Evolutionary conservation across 2,888 invertebrate species (phyloP).

Genomic region (Monopis laevigella): DNA sequence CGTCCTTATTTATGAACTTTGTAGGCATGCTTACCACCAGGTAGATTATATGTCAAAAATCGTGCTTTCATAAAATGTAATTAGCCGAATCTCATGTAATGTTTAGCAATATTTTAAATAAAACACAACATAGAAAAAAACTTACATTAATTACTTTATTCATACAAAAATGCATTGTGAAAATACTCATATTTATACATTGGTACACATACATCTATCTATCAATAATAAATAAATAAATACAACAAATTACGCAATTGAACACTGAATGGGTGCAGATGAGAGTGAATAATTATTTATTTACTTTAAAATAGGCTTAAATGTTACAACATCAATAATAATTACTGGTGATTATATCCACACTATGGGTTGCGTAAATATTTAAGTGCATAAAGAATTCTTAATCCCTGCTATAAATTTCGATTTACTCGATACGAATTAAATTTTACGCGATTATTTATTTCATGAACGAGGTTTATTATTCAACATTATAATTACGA

Average conservation of each 20-base stretch:
- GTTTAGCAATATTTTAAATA: constrained; percentile 18
- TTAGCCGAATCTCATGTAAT: no score
- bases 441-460: no score
- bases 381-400: neutral
- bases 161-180: constrained; percentile 39
- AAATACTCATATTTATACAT: constrained; percentile 56
- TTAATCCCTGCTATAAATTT: constrained; percentile 3
- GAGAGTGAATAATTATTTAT: neutral
- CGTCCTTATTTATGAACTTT: no score
- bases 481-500: no score
- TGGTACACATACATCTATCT: constrained; percentile 26
- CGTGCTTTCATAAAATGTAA: no score
- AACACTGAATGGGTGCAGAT: neutral
- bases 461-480: no score
- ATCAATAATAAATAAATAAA: constrained; percentile 4
- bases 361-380: constrained; percentile 27
- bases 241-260: neutral
- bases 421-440: no score
- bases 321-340: neutral
- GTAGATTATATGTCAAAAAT: no score
- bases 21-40: no score
- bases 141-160: constrained; percentile 44
- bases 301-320: neutral
- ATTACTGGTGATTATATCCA: constrained; percentile 30
- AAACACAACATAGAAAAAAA: constrained; percentile 35